Conservation (phyloP, 1,140 invertebrate genomes). For the Schlechtendalia chinensis region DNA sequence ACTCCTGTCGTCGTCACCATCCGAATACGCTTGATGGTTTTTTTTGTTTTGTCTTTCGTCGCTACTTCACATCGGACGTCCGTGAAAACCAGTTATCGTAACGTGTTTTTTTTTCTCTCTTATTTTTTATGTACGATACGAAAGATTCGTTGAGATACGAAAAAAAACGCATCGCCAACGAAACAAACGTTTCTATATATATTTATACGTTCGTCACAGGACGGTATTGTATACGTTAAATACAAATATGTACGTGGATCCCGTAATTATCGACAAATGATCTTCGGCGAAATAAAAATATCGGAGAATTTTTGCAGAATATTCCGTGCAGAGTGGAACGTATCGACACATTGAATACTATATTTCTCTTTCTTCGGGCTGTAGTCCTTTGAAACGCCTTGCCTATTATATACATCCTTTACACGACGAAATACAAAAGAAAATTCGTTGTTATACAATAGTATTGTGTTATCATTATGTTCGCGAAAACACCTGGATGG, state of each 20-base stretch:
- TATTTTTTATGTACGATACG: neutral
- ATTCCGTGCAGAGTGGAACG: too few species aligned
- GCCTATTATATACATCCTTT: neutral
- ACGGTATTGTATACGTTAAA: too few species aligned
- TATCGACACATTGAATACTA: too few species aligned
- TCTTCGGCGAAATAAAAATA: too few species aligned
- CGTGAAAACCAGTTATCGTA: constrained; percentile 23
- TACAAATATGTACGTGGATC: too few species aligned
- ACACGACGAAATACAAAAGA: neutral
- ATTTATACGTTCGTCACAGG: too few species aligned
- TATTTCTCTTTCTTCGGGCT: too few species aligned
- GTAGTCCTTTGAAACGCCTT: neutral
- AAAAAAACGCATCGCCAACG: constrained; percentile 3
- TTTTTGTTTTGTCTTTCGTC: neutral
- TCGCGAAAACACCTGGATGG: constrained; percentile 14
- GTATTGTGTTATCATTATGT: neutral
- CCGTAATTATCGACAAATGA: too few species aligned
- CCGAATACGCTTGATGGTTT: neutral
- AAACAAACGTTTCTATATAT: neutral
- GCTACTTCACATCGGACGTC: neutral
- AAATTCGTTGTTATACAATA: constrained; percentile 1
- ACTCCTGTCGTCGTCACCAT: neutral
- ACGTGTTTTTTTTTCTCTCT: constrained; percentile 34
- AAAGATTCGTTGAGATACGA: constrained; percentile 20
- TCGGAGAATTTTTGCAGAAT: too few species aligned